Conservation (phyloP, 2,888 invertebrate genomes). For the Lochmaea capreae region DNA sequence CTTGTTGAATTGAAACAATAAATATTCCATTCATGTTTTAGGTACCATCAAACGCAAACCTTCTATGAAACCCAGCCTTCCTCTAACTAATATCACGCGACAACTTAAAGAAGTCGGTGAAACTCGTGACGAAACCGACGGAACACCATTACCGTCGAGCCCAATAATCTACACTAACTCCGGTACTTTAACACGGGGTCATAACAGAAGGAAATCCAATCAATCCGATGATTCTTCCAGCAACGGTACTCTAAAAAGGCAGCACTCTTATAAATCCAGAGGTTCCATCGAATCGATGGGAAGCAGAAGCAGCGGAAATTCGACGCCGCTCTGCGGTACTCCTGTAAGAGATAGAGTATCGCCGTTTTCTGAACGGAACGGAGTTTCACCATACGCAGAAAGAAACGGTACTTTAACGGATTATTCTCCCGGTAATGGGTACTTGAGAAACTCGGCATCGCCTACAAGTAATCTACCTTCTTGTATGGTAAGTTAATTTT, state of each 20-base stretch:
- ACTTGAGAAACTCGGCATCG: slow-evolving; percentile 47
- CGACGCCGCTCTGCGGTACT: slow-evolving; percentile 67
- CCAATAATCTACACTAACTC: slow-evolving; percentile 61
- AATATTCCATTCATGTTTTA: slow-evolving; percentile 49
- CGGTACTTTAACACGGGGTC: slow-evolving; percentile 67
- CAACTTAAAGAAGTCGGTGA: slow-evolving; percentile 91
- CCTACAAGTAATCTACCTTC: slow-evolving; percentile 58
- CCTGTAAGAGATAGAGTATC: slow-evolving; percentile 67
- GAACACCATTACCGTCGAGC: slow-evolving; percentile 64
- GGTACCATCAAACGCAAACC: slow-evolving; percentile 94
- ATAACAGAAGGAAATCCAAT: slow-evolving; percentile 67
- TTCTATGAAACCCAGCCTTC: slow-evolving; percentile 91
- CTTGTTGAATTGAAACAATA: no score
- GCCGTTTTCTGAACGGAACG: slow-evolving; percentile 62
- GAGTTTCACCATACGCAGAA: slow-evolving; percentile 15
- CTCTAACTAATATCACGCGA: slow-evolving; percentile 89
- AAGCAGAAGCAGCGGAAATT: slow-evolving; percentile 63
- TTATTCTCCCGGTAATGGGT: slow-evolving; percentile 57
- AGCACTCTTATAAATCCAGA: slow-evolving; percentile 69
- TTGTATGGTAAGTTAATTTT: slow-evolving; percentile 60
- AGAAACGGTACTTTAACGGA: slow-evolving; percentile 53
- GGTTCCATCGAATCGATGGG: slow-evolving; percentile 67
- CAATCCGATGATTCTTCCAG: slow-evolving; percentile 62
- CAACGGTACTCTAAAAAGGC: slow-evolving; percentile 70
- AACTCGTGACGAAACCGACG: slow-evolving; percentile 70